phyloP scores from a whole-genome alignment of 2,888 invertebrate species.

The Metellina segmentata region DNA sequence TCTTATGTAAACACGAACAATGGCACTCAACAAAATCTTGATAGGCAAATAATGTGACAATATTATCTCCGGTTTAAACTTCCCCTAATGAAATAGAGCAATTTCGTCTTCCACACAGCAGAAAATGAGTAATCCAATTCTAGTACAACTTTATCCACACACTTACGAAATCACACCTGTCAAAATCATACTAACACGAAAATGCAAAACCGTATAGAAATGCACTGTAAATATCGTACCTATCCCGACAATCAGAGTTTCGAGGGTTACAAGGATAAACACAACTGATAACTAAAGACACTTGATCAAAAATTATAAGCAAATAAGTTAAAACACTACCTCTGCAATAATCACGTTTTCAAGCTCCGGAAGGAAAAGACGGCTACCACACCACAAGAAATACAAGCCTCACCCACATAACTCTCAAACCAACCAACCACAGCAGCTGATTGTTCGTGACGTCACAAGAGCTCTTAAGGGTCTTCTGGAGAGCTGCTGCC shows the following conservation, averaged over 20 bases:
- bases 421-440: conserved; percentile 66
- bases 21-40: not conserved
- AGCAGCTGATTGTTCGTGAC: conserved; percentile 8
- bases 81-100: not conserved
- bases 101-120: conserved; percentile 8
- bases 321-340: conserved; percentile 73
- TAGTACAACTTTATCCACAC: conserved; percentile 30
- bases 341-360: conserved; percentile 68
- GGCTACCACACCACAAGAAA: conserved; percentile 57
- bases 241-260: not conserved
- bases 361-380: conserved; percentile 58
- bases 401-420: conserved; percentile 76
- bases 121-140: conserved; percentile 20
- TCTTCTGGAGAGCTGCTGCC: conserved; percentile 55
- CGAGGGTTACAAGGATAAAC: not conserved
- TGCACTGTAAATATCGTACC: conserved; percentile 12
- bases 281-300: conserved; percentile 3
- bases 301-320: conserved; percentile 31
- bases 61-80: not conserved
- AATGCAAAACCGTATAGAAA: not conserved
- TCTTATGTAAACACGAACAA: conserved; percentile 40
- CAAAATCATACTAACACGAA: conserved; percentile 40
- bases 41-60: not conserved
- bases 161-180: conserved; percentile 60
- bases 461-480: conserved; percentile 32